Evolutionary conservation across 2,797 vertebrate species (phyloP), one percentile per base, ranked within the genome.

Genomic region (Ptychobarbus kaznakovi): DNA sequence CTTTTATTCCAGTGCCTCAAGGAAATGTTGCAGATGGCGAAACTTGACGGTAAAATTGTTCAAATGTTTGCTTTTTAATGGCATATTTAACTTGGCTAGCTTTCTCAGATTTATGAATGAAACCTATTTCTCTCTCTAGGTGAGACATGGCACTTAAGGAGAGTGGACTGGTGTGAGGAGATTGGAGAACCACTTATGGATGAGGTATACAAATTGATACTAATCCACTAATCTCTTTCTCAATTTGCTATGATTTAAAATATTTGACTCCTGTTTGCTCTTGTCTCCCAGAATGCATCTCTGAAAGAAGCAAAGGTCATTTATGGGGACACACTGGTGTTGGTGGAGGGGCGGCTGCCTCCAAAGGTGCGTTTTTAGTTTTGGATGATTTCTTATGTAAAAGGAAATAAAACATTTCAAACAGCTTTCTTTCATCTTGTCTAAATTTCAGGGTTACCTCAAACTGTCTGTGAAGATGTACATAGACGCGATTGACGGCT

Each of bases 121-220:
- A 61, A 22, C 18, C 1, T 28, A 15, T 77, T 66, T 81, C 25
- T 88, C 38, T 56, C 9, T 78, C 3, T 70, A 99, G 98, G 96
- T 88, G 94, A 94, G 38, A 91, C 46, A n/a, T 99, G 97, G 98
- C 98, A 99, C 89, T 93, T 99, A 82, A 95, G 97, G 79, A 97
- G 94, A 91, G 92, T 97, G 2, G 96, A 99, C 86, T 99, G 98
- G 98, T 99, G 97, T 90, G 98, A 95, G 66, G 98, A 99, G 88
- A 95, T 97, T 38, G 97, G 98, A 44, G 98, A 99, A 84, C 93
- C 96, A 9, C 92, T 99, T 35, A 93, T 92, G 91, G 96, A 97
- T 65, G 97, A 98, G 91, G 97, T 98, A 16, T 40, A 80, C 25
- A 58, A 25, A 58, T 58, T 0, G 25, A 18, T 40, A 42, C 3